Evolutionary conservation across 2,797 vertebrate genomes (phyloP), one percentile per base, ranked within the genome.

Genomic region (Astyanax mexicanus): DNA sequence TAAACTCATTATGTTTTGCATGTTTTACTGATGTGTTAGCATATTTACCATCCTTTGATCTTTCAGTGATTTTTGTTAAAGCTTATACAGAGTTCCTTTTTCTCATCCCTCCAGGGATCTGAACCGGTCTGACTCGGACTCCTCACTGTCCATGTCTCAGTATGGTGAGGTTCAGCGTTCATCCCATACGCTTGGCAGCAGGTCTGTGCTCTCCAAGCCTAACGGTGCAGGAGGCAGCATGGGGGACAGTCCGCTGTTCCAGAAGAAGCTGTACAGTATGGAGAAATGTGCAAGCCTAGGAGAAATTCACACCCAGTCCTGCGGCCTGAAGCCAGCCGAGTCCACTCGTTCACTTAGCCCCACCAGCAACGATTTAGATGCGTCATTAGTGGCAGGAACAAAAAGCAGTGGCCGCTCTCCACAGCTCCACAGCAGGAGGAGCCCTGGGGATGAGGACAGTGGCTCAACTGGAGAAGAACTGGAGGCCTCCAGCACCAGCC

Each of bases 261-360:
- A 83, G 80, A 94, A 93, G 89, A 94, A 89, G 83, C 72, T 81
- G 79, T 74, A 84, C 32, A 87, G 92, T 69, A 89, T 96, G 81
- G 96, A 96, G 88, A 97, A 97, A 84, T 91, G 95, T 45, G 91
- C 92, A 83, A 97, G 96, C 87, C 91, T 96, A 11, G 93, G 95
- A 69, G 97, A 97, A 92, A 91, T 97, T 81, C 88, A 80, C 86
- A 82, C 77, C 12, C 83, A 78, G 74, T 69, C 11, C 72, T 67
- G 68, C 32, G 86, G 80, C 70, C 87, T 91, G 29, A 79, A 83
- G 84, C 86, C 89, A 65, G 90, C 93, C 58, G 90, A 94, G 86
- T 96, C 96, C 47, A 95, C 95, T 0, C 92, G 89, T 21, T 98
- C 96, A 0, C 94, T 96, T 79, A 95, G 87, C 84, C 83, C 92